Evolutionary conservation across 1,140 invertebrate species (phyloP), one percentile per base, ranked within the genome.

Genomic region (Pectinophora gossypiella): DNA sequence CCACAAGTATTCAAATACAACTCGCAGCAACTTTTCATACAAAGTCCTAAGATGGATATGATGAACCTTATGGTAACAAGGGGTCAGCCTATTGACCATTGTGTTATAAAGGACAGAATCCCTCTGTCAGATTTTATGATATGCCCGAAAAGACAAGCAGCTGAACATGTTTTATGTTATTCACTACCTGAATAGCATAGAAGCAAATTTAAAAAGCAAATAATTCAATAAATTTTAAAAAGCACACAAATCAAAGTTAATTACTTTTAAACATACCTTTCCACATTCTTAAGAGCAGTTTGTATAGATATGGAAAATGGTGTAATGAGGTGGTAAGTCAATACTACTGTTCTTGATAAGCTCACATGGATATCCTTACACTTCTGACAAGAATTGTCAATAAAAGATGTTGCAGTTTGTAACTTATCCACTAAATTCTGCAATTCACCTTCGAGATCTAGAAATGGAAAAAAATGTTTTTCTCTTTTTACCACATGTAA

Each of bases 341-440:
- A 50, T 10, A 72, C 66, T 56, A 83, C 65, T 42, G 80, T 85
- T 71, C 72, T 87, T 20, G 86, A 85, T 19, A 88, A 63, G 63
- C 82, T 88, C 19, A 88, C 69, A 48, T 88, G 87, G 48, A 86
- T 61, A 64, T 87, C 64, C 13, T 81, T 76, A 75, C 68, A 71
- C 10, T 57, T 54, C 22, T 64, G 48, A 53, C 72, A 74, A 50
- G 65, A 51, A 21, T 27, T 27, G 23, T 65, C 53, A 54, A 73
- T 42, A n/a, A 43, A 27, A 42, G 38, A 22, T 19, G 74, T 22
- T 9, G 59, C 27, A 32, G 54, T 40, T 49, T 66, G 35, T 44
- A 88, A 59, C 58, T 74, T 75, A 27, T 67, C 56, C 45, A 76
- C 52, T 13, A 80, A 54, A 21, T 68, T 55, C 16, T 47, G 19